Evolutionary conservation across 2,113 vertebrate genomes (phyloP), one percentile per base, ranked within the genome.

Genomic region (Macheiramphus alcinus): DNA sequence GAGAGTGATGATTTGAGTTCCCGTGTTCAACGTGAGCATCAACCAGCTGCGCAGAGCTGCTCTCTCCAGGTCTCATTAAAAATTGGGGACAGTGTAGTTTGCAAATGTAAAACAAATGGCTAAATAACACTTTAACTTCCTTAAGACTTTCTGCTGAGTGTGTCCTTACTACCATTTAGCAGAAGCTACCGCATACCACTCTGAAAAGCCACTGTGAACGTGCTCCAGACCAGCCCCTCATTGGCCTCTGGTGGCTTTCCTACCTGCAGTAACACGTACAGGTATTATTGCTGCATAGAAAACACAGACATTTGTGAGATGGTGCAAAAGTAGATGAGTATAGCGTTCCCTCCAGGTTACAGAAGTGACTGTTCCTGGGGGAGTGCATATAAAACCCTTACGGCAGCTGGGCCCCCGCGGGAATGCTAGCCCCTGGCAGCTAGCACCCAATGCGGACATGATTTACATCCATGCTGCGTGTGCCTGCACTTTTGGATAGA

Each of bases 381-480:
- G 7, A 74, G 7, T 0, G 0, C 6, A 47, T 14, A 47, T 38
- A 25, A 67, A 88, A 27, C 42, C 29, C 52, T 32, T 3, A 13
- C 0, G 0, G 56, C 68, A 59, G n/a, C 32, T 1, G 1, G 17
- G 9, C 4, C 68, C 8, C 7, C 4, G 9, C 0, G 7, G 48
- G 58, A 83, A 9, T 11, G 52, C 32, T 38, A 27, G n/a, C 5
- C 34, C 48, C 27, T 0, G 1, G 42, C 82, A 61, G 34, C n/a
- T 34, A 38, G 19, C 53, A 5, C 38, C 48, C 61, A 43, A 0
- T 0, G 9, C 1, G 4, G 48, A 15, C 11, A 2, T 2, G 63
- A 88, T 50, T 68, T 18, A 25, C 72, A 20, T 1, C 23, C 3
- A 0, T 45, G 61, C 61, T 42, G 50, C 8, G 0, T 36, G 62